Evolutionary conservation across 1,140 invertebrate genomes (phyloP), one percentile per base, ranked within the genome.

Genomic region (Macrobrachium nipponense): DNA sequence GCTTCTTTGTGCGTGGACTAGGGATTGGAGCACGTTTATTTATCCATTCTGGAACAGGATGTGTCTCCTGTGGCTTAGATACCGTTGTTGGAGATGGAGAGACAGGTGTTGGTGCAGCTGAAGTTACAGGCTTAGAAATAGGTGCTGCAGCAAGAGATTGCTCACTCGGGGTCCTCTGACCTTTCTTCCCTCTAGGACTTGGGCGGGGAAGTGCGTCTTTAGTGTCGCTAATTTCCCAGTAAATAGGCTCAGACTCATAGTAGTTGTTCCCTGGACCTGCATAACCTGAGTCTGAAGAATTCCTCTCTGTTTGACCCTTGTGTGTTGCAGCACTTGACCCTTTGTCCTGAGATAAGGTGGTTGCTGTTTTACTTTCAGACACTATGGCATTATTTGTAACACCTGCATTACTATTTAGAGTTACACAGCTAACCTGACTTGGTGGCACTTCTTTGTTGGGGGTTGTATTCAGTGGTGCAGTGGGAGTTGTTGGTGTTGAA

Each of bases 171-270:
- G 72, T 70, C 44, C 59, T 27, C 7, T 70, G 82, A 18, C 36
- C 70, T 61, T 86, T 86, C 36, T 80, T 86, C 14, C 62, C 43
- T n/a, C 84, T 66, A 23, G 84, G 84, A 23, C 84, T 86, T 36
- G 84, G 84, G 12, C 70, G 72, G 2, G 84, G 84, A 27, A 76
- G 84, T 1, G 66, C 77, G 6, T 70, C 77, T n/a, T 80, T 72
- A 11, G 84, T 72, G 20, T 86, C 84, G 23, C 84, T 86, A 18
- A 86, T 86, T 18, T 86, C 84, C 84, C 84, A 86, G 20, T 86
- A 86, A 58, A 86, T 80, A 36, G 84, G 84, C 17, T 86, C 84
- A 17, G 51, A 44, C 17, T 86, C 77, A 6, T 36, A 85, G 23
- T 73, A 80, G 44, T 11, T 80, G 36, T 60, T 80, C n/a, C 60